Evolutionary conservation across 1,140 invertebrate species (phyloP).

Genomic region (Meloidogyne exigua): DNA sequence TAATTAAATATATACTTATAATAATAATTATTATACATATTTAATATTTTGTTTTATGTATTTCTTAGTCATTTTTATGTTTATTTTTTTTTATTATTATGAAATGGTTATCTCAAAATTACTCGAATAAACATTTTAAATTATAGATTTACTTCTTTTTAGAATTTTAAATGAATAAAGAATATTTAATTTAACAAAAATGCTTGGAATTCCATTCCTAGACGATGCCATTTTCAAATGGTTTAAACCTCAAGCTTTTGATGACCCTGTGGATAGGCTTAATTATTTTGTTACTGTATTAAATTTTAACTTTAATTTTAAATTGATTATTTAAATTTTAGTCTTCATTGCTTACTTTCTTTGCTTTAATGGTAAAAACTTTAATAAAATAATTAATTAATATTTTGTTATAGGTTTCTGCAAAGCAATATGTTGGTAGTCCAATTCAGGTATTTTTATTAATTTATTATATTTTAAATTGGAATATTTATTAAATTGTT

Average conservation of each 20-base stretch:
- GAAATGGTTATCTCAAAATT: not conserved
- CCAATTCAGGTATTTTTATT: constrained; percentile 42
- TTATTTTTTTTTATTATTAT: not conserved
- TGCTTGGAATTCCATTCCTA: constrained; percentile 62
- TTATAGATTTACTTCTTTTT: not conserved
- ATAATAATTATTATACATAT: too few relatives aligned
- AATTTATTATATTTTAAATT: not conserved
- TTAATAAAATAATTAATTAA: constrained; percentile 8
- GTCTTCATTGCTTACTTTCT: constrained; percentile 56
- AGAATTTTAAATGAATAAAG: not conserved
- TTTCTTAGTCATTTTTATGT: not conserved
- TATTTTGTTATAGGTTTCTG: constrained; percentile 46
- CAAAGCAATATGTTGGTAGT: constrained; percentile 59
- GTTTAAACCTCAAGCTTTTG: constrained; percentile 61
- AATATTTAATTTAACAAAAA: constrained; percentile 25
- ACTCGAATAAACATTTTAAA: not conserved
- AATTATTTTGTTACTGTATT: constrained; percentile 37
- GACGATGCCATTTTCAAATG: constrained; percentile 53
- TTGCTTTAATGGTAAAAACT: constrained; percentile 56
- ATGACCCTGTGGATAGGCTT: constrained; percentile 57
- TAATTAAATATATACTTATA: too few relatives aligned
- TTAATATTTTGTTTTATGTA: too few relatives aligned
- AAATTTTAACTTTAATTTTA: not conserved
- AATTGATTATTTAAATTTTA: constrained; percentile 26
- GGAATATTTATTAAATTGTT: not conserved